Conservation (phyloP, 2,113 vertebrate species). For the Climacteris rufus region DNA sequence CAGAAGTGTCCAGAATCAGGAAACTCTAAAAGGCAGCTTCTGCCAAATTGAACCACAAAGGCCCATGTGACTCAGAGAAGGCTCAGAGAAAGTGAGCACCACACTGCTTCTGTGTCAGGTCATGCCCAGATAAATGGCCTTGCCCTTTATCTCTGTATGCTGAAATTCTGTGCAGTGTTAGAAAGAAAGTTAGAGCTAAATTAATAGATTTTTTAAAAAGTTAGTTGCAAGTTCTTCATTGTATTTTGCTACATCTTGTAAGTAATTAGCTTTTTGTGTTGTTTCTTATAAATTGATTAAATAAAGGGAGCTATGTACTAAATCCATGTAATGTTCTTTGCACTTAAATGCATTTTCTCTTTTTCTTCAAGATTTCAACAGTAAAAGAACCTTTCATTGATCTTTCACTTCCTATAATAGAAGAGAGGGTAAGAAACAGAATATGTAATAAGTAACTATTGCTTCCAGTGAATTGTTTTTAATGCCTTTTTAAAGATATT, state of each 20-base stretch:
- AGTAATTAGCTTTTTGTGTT: neutral
- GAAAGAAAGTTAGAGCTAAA: neutral
- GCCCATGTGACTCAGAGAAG: neutral
- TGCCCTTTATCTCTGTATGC: neutral
- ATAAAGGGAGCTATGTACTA: neutral
- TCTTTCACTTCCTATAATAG: slow-evolving; percentile 96
- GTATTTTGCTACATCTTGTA: neutral
- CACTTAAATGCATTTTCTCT: slow-evolving; percentile 40
- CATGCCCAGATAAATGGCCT: neutral
- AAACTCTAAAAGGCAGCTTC: neutral
- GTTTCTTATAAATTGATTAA: neutral
- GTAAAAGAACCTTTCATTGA: slow-evolving; percentile 97
- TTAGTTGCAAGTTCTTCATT: slow-evolving; percentile 48
- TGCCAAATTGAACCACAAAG: neutral
- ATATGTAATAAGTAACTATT: neutral
- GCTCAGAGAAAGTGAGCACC: neutral
- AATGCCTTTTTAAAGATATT: neutral
- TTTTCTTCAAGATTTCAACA: slow-evolving; percentile 85
- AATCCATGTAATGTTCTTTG: neutral
- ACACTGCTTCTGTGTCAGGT: neutral
- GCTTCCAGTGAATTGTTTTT: neutral
- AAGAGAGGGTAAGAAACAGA: slow-evolving; percentile 89
- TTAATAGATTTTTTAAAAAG: neutral
- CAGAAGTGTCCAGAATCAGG: neutral
- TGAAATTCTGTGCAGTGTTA: neutral